A percentile compares a stretch with the other conserved stretches of the same genome.
These are phyloP conservation scores for Triplophysa siluroides DNA, from an alignment of 2,113 vertebrate species.

Conservation along the genomic window DNA sequence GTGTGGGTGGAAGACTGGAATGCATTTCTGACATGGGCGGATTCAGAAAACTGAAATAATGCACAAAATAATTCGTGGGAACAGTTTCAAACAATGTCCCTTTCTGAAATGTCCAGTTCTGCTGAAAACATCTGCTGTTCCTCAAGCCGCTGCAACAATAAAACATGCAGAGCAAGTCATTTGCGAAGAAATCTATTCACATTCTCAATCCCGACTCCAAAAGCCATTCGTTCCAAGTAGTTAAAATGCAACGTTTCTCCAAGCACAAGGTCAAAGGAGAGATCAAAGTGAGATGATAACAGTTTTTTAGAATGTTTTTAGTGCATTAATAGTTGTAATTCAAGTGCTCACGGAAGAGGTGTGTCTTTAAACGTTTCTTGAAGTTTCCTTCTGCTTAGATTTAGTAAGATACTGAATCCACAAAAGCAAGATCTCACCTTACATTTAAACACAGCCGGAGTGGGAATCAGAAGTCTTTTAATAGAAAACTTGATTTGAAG, in stretches of 20 bases:
- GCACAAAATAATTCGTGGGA: constrained; percentile 26
- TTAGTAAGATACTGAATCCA: background rate
- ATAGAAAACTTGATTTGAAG: background rate
- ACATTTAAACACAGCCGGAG: background rate
- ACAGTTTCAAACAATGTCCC: background rate
- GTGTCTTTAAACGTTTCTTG: background rate
- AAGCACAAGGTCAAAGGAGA: background rate
- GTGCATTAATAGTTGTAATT: constrained; percentile 8
- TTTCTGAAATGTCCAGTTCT: constrained; percentile 36
- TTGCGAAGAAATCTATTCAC: background rate
- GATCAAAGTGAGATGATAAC: background rate
- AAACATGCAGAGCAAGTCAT: constrained; percentile 15
- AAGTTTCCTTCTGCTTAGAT: background rate
- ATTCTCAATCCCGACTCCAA: background rate
- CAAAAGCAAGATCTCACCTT: background rate
- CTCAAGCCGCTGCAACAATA: constrained; percentile 7
- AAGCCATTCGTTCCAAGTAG: background rate
- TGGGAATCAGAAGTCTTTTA: background rate
- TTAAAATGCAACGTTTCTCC: background rate
- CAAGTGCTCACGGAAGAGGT: background rate
- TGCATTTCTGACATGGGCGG: constrained; percentile 36
- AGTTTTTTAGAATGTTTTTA: background rate
- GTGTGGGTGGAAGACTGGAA: constrained; percentile 45
- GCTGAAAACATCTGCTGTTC: constrained; percentile 31
- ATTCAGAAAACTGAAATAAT: constrained; percentile 25